These are phyloP conservation scores for Drymodes brunneopygia DNA, from an alignment of 2,113 vertebrate genomes.

Conservation along the genomic window DNA sequence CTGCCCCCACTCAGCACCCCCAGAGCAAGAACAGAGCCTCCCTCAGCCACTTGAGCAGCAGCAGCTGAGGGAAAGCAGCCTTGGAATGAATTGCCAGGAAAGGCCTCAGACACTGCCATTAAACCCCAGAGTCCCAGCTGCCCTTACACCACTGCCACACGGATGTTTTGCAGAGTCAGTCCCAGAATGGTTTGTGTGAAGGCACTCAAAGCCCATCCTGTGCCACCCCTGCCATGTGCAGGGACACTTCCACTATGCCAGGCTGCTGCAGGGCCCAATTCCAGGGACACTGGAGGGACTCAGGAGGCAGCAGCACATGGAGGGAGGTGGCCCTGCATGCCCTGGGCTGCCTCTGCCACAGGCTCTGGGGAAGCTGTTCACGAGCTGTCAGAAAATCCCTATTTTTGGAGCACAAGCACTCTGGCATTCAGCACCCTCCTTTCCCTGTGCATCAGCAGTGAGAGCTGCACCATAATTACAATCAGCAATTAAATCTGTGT, in stretches of 20 bases:
- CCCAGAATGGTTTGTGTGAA: not conserved
- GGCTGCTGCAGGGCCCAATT: not conserved
- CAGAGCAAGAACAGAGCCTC: not conserved
- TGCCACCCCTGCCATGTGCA: not conserved
- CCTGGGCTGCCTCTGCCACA: not conserved
- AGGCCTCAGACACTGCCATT: not conserved
- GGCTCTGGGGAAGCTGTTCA: not conserved
- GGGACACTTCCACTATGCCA: not conserved
- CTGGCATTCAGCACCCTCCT: not conserved
- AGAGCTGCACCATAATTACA: not conserved
- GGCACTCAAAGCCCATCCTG: not conserved
- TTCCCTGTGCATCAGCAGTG: not conserved
- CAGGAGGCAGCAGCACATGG: not conserved
- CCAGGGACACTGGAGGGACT: not conserved
- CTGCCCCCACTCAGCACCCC: not conserved
- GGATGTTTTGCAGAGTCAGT: rapidly evolving
- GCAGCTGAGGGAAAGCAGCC: not conserved
- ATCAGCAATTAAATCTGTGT: not conserved
- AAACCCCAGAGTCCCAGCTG: not conserved
- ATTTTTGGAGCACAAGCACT: not conserved
- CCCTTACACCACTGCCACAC: rapidly evolving
- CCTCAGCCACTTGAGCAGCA: not conserved
- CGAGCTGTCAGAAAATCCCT: conserved; percentile 24
- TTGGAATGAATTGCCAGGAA: not conserved
- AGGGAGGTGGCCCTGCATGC: not conserved